Percentiles rank a stretch among this genome's conserved stretches.
Conservation (phyloP, 1,140 invertebrate genomes). For the Diorhabda elongata region DNA sequence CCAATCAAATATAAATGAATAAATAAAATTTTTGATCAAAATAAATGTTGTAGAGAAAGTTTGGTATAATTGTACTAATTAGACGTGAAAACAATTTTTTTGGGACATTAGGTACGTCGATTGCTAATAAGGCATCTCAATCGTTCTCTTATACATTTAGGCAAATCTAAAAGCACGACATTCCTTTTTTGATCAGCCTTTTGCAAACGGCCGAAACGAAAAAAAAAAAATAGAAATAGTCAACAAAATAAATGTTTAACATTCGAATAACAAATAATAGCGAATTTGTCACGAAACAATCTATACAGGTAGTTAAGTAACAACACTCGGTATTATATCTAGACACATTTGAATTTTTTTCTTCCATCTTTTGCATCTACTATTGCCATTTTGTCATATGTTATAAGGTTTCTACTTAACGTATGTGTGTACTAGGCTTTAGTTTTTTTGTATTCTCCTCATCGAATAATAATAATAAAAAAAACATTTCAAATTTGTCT, state of each 20-base stretch:
- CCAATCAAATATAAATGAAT: too few species aligned
- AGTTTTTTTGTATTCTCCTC: too few species aligned
- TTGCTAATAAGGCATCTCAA: conserved; percentile 32
- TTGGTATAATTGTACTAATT: too few species aligned
- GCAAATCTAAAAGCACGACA: conserved; percentile 36
- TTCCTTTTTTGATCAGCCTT: conserved; percentile 26
- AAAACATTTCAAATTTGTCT: conserved; percentile 12
- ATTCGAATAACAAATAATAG: conserved; percentile 37
- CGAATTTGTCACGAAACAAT: conserved; percentile 34
- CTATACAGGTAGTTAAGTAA: conserved; percentile 32
- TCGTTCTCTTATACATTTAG: conserved; percentile 30
- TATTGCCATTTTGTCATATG: not conserved
- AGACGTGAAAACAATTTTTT: too few species aligned
- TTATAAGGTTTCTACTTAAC: too few species aligned
- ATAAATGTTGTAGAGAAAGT: too few species aligned
- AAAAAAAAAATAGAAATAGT: conserved; percentile 35
- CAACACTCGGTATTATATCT: conserved; percentile 10
- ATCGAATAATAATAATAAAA: too few species aligned
- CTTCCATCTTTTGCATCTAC: not conserved
- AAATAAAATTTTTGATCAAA: too few species aligned
- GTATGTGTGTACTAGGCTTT: too few species aligned
- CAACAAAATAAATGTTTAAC: conserved; percentile 40
- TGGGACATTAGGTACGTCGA: too few species aligned
- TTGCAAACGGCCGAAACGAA: conserved; percentile 28
- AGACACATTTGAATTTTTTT: conserved; percentile 24